phyloP scores from a whole-genome alignment of 2,797 vertebrate species.

The Spondyliosoma cantharus region DNA sequence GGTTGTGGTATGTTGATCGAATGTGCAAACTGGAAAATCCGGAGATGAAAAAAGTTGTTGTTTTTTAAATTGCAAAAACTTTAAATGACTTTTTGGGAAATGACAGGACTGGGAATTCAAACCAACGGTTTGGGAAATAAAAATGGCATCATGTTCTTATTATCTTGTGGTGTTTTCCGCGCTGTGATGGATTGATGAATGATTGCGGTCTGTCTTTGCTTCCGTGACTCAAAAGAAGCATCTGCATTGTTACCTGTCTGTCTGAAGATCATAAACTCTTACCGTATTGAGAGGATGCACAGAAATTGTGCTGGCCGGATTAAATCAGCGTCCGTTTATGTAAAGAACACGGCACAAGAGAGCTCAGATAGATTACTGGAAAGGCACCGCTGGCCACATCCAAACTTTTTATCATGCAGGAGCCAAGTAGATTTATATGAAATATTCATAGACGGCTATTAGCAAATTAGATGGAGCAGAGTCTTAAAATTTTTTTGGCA shows the following conservation, averaged over 20 bases:
- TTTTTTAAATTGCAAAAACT: not conserved
- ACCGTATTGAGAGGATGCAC: not conserved
- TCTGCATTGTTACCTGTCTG: not conserved
- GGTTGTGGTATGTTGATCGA: not conserved
- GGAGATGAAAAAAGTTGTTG: not conserved
- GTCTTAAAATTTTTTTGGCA: slow-evolving; percentile 61
- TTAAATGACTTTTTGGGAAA: not conserved
- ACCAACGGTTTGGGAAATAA: not conserved
- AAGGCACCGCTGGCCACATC: slow-evolving; percentile 47
- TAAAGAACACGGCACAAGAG: slow-evolving; percentile 41
- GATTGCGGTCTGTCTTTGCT: not conserved
- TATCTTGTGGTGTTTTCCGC: not conserved
- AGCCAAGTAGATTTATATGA: slow-evolving; percentile 71
- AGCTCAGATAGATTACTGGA: slow-evolving; percentile 60
- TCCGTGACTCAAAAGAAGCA: not conserved
- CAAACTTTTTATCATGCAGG: slow-evolving; percentile 61
- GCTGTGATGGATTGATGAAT: not conserved
- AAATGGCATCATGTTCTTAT: not conserved
- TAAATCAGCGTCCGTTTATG: slow-evolving; percentile 39
- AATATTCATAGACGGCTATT: slow-evolving; percentile 73
- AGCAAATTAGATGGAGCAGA: slow-evolving; percentile 73
- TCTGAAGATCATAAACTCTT: not conserved
- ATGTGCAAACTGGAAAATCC: not conserved
- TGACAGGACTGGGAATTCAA: not conserved
- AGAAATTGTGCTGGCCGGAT: slow-evolving; percentile 9